Evolutionary conservation across 2,888 invertebrate species (phyloP).

Genomic region (Scaptomyza caliginosa): DNA sequence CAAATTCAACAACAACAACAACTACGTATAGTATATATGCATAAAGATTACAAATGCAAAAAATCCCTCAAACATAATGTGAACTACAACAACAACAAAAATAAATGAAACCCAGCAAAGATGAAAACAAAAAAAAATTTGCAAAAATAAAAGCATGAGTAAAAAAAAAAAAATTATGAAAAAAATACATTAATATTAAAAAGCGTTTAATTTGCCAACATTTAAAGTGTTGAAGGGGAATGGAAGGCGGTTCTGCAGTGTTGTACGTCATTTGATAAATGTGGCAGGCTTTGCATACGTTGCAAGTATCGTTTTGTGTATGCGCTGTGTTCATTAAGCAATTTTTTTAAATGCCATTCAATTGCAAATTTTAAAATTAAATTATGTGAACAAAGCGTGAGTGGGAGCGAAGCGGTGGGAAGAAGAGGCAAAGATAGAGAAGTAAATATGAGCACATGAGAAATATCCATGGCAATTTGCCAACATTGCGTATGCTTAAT

Average conservation of each 20-base stretch:
- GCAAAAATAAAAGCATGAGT: slow-evolving; percentile 59
- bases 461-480: slow-evolving; percentile 66
- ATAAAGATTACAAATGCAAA: slow-evolving; percentile 50
- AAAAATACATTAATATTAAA: slow-evolving; percentile 76
- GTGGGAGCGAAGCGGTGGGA: too few relatives aligned
- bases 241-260: not conserved
- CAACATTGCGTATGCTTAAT: slow-evolving; percentile 67
- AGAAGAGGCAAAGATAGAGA: slow-evolving; percentile 28
- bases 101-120: slow-evolving; percentile 49
- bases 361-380: slow-evolving; percentile 66
- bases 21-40: slow-evolving; percentile 34
- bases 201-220: slow-evolving; percentile 74
- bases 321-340: slow-evolving; percentile 67
- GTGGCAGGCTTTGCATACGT: slow-evolving; percentile 38
- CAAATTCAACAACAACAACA: slow-evolving; percentile 1
- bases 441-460: slow-evolving; percentile 19
- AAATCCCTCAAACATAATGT: slow-evolving; percentile 66
- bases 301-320: slow-evolving; percentile 40
- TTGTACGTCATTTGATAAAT: slow-evolving; percentile 55
- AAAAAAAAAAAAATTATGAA: slow-evolving; percentile 49
- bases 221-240: slow-evolving; percentile 40
- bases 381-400: slow-evolving; percentile 69
- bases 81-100: slow-evolving; percentile 27
- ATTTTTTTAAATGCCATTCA: slow-evolving; percentile 69
- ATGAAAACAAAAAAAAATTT: slow-evolving; percentile 51